Percentiles rank a stretch among this genome's conserved stretches.
These are phyloP conservation scores for Acrocephalus scirpaceus DNA, from an alignment of 2,797 vertebrate genomes.

Conservation along the genomic window DNA sequence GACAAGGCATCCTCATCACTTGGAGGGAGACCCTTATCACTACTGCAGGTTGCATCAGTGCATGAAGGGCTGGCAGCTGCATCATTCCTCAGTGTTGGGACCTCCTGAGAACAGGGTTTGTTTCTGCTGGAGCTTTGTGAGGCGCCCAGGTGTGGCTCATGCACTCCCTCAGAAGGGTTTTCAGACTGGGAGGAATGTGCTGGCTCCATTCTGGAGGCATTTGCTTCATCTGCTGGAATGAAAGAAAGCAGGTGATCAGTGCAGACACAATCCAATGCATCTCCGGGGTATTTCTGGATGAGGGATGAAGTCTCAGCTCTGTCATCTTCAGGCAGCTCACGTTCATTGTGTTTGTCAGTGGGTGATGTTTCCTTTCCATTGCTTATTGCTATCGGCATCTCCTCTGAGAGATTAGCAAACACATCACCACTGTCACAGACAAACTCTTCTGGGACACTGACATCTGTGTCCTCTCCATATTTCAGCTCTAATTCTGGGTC, in stretches of 20 bases:
- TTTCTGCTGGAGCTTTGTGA: not conserved
- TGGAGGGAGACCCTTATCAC: not conserved
- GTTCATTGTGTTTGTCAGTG: not conserved
- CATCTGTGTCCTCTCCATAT: constrained; percentile 23
- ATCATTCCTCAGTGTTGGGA: not conserved
- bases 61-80: not conserved
- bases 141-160: not conserved
- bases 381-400: not conserved
- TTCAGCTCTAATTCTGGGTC: constrained; percentile 20
- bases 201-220: not conserved
- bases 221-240: not conserved
- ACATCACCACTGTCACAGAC: not conserved
- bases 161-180: not conserved
- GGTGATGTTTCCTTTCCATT: not conserved
- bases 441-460: constrained; percentile 29
- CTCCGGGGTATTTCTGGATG: not conserved
- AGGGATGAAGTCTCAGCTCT: not conserved
- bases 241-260: not conserved
- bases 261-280: not conserved
- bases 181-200: not conserved
- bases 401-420: not conserved
- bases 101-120: not conserved
- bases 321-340: not conserved
- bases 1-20: not conserved
- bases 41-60: not conserved